A percentile compares a stretch with the other conserved stretches of the same genome.
Evolutionary conservation across 2,888 invertebrate species (phyloP).

Genomic region (Drosophila anomelani): DNA sequence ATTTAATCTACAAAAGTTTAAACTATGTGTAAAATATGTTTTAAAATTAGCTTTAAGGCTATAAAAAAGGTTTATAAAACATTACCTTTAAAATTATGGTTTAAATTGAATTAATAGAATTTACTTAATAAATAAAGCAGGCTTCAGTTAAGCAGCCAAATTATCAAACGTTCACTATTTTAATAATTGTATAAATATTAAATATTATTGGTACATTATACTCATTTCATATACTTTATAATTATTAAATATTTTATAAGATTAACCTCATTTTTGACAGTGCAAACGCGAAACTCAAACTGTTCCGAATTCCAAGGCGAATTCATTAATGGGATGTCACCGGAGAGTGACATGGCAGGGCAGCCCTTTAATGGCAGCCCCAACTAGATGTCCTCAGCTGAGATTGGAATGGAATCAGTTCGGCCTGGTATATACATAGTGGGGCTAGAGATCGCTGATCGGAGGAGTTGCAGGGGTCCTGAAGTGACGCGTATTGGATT

Average conservation of each 20-base stretch:
- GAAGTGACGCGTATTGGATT: constrained; percentile 76
- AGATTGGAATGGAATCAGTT: constrained; percentile 29
- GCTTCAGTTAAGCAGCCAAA: background rate
- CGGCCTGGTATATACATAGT: constrained; percentile 6
- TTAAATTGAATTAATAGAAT: background rate
- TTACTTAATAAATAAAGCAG: background rate
- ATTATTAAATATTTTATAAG: too few species aligned
- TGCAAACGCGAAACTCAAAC: constrained; percentile 26
- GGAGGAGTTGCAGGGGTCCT: constrained; percentile 32
- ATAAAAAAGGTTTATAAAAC: too few species aligned
- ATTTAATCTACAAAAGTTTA: background rate
- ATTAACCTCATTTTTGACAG: background rate
- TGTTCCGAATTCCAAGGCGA: constrained; percentile 62
- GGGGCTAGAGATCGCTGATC: constrained; percentile 8
- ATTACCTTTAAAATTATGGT: background rate
- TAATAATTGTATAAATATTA: background rate
- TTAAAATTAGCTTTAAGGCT: too few species aligned
- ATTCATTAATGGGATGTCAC: constrained; percentile 79
- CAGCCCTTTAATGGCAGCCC: constrained; percentile 69
- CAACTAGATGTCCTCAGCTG: constrained; percentile 57
- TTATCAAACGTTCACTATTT: background rate
- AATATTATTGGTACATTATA: background rate
- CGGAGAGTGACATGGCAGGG: constrained; percentile 25
- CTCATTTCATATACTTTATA: background rate
- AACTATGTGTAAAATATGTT: too few species aligned